Evolutionary conservation across 2,797 vertebrate species (phyloP).

Genomic region (Acanthurus lineatus): DNA sequence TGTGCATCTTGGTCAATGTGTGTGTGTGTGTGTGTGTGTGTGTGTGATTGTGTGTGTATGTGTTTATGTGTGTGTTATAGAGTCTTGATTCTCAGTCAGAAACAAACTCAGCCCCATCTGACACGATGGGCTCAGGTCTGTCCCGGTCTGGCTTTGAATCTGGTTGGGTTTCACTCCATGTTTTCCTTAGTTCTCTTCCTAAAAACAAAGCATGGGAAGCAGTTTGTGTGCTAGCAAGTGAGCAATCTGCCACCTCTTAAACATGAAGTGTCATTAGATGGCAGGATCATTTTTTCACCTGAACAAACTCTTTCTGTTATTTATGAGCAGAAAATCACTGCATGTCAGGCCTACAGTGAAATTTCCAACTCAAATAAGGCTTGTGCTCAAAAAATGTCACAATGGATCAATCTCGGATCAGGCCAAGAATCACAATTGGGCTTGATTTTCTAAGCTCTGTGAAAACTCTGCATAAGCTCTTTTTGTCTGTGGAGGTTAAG

Average conservation of each 20-base stretch:
- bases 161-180: neutral
- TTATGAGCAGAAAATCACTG: constrained; percentile 7
- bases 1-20: constrained; percentile 33
- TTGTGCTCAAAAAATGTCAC: neutral
- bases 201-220: neutral
- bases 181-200: neutral
- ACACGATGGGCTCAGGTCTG: constrained; percentile 6
- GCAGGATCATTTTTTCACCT: constrained; percentile 2
- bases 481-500: neutral
- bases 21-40: constrained; percentile 18
- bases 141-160: constrained; percentile 15
- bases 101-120: neutral
- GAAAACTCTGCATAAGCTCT: neutral
- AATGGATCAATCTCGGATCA: constrained; percentile 18
- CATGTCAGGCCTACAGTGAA: neutral
- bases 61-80: constrained; percentile 8
- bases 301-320: constrained; percentile 19
- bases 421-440: neutral
- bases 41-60: constrained; percentile 20
- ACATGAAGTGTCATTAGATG: constrained; percentile 14
- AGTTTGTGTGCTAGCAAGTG: neutral
- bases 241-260: neutral
- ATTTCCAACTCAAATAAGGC: constrained; percentile 4
- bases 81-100: constrained; percentile 19
- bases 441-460: neutral